These are phyloP conservation scores for Embiotoca jacksoni DNA, from an alignment of 2,113 vertebrate genomes.

Conservation along the genomic window DNA sequence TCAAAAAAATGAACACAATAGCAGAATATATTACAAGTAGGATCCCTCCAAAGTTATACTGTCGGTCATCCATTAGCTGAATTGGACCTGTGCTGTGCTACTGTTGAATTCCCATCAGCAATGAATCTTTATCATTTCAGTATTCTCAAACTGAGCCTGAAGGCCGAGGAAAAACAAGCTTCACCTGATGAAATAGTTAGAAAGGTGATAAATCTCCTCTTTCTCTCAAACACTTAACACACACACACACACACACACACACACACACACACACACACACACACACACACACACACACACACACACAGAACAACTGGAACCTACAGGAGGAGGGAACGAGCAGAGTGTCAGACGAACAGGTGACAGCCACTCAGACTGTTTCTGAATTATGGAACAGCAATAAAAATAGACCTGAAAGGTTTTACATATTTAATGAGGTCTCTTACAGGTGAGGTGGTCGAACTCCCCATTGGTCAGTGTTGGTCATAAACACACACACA, in stretches of 20 bases:
- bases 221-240: not conserved
- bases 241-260: no score
- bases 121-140: slow-evolving; percentile 26
- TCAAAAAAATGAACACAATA: not conserved
- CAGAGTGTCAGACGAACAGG: not conserved
- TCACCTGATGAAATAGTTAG: slow-evolving; percentile 35
- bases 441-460: slow-evolving; percentile 6
- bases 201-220: slow-evolving; percentile 17
- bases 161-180: slow-evolving; percentile 23
- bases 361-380: not conserved
- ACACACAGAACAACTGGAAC: not conserved
- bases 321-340: not conserved
- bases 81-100: not conserved
- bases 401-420: slow-evolving; percentile 25
- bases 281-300: slow-evolving; percentile 4
- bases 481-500: not conserved
- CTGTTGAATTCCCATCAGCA: slow-evolving; percentile 5
- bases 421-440: slow-evolving; percentile 9
- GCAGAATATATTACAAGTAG: not conserved
- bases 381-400: slow-evolving; percentile 34
- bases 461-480: not conserved
- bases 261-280: no score
- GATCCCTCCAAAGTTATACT: not conserved
- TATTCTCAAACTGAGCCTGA: slow-evolving; percentile 16
- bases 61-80: not conserved